These are phyloP conservation scores for Agapornis roseicollis DNA, from an alignment of 2,113 vertebrate species.

Conservation along the genomic window DNA sequence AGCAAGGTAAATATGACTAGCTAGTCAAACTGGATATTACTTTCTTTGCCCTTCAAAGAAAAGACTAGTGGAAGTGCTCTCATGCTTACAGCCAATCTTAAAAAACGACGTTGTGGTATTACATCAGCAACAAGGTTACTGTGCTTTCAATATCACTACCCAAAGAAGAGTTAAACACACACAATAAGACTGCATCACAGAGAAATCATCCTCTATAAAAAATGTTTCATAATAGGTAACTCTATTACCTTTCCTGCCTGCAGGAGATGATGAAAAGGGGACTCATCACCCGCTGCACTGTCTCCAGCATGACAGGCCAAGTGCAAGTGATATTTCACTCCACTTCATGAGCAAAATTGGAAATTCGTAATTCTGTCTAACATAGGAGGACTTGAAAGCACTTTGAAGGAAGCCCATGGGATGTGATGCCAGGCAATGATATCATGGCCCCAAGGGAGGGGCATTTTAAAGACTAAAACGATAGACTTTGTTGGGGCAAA, in stretches of 20 bases:
- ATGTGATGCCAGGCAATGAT: neutral
- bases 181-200: neutral
- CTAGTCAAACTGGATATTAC: neutral
- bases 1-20: neutral
- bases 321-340: neutral
- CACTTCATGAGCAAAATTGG: neutral
- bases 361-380: neutral
- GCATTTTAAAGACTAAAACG: neutral
- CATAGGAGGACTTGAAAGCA: neutral
- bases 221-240: neutral
- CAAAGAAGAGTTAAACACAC: neutral
- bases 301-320: neutral
- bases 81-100: neutral
- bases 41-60: neutral
- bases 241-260: neutral
- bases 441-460: neutral
- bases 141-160: neutral
- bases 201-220: conserved; percentile 29
- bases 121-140: neutral
- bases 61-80: neutral
- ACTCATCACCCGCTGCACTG: neutral
- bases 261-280: neutral
- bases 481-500: neutral
- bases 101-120: neutral
- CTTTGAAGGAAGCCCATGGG: neutral